These are phyloP conservation scores for Graphium colonna DNA, from an alignment of 2,888 invertebrate species.

Conservation along the genomic window DNA sequence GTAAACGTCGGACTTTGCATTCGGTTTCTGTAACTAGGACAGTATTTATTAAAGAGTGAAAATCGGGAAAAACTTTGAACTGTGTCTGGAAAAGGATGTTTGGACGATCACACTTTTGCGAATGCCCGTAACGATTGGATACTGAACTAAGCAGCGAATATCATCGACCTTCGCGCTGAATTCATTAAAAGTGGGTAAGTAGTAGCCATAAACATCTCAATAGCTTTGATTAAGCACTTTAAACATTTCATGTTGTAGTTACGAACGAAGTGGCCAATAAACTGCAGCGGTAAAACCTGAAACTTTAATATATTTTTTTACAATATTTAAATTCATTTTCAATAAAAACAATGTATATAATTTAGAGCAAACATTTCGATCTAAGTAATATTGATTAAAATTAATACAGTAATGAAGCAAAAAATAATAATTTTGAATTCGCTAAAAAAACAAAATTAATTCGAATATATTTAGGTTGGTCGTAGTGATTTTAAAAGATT, in stretches of 20 bases:
- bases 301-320: neutral
- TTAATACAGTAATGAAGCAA: too few relatives aligned
- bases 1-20: neutral
- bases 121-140: constrained; percentile 28
- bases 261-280: constrained; percentile 23
- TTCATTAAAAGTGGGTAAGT: constrained; percentile 70
- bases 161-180: constrained; percentile 36
- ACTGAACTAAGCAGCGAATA: constrained; percentile 40
- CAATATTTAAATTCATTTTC: too few relatives aligned
- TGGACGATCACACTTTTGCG: constrained; percentile 18
- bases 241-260: constrained; percentile 33
- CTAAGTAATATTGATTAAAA: too few relatives aligned
- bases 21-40: constrained; percentile 12
- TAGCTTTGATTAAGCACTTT: constrained; percentile 29
- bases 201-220: constrained; percentile 33
- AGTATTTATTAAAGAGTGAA: constrained; percentile 22
- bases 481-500: too few relatives aligned
- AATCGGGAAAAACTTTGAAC: neutral
- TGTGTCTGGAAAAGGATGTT: constrained; percentile 31
- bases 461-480: too few relatives aligned
- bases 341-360: too few relatives aligned
- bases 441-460: neutral
- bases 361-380: neutral
- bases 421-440: too few relatives aligned
- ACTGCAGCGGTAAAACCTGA: neutral